Evolutionary conservation across 1,140 invertebrate genomes (phyloP), one percentile per base, ranked within the genome.

Genomic region (Dendroctonus valens): DNA sequence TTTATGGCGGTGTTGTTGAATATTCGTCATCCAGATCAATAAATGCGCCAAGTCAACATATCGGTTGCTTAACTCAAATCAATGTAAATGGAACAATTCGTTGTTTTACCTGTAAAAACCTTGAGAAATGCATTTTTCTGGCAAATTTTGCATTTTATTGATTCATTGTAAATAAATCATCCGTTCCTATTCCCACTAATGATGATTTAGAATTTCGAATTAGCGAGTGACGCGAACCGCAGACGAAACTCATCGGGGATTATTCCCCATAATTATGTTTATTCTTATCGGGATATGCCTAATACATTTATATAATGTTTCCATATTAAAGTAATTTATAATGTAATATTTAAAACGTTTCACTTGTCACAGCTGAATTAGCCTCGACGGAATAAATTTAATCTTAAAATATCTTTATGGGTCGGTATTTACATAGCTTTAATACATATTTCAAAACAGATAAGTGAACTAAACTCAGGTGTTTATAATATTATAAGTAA

Each of bases 401-500:
- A 57, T 65, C 52, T 65, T 64, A 61, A 67, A 55, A 61, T 61
- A 61, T 67, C 65, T 65, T 66, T 66, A 66, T 66, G 49, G 55
- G 52, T 26, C 62, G 63, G 12, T 74, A 72, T 72, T 74, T 72
- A 65, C 72, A 74, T 74, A 59, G 68, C 67, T 69, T 70, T 69
- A 69, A 72, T 69, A 72, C 67, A 70, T 69, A 70, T 72, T 71
- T 70, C 65, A 63, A 74, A 71, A 71, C 41, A 70, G 72, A 74
- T 74, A 74, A 26, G 26, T 26, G 26, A 26, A 48, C 53, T 41
- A 55, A 69, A 53, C 46, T 52, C 72, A 74, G 72, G 72, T 74
- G 72, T 70, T 71, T 74, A 71, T 73, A 70, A 72, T 72, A 73
- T 73, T 71, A 65, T 65, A 71, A 69, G 70, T 69, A 73, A 74